Evolutionary conservation across 2,888 invertebrate species (phyloP).

Genomic region (Crioceris asparagi): DNA sequence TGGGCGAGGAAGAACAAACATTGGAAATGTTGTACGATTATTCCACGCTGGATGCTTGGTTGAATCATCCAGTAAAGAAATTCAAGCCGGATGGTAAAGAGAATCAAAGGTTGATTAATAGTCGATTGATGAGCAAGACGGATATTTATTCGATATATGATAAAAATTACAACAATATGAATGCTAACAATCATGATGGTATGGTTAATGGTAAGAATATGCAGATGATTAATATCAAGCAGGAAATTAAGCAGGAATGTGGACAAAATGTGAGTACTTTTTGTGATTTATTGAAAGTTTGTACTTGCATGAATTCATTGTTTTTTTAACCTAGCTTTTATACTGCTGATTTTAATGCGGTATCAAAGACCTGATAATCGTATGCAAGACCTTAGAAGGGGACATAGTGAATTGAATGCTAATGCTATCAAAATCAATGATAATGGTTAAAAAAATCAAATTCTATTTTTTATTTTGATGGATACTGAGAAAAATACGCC

Average conservation of each 20-base stretch:
- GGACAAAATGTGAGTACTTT: conserved; percentile 29
- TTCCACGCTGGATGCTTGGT: conserved; percentile 73
- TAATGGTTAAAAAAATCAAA: no score
- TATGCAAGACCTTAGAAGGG: no score
- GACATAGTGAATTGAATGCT: no score
- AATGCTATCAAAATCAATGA: no score
- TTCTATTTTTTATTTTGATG: no score
- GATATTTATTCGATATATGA: conserved; percentile 36
- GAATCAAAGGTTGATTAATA: conserved; percentile 35
- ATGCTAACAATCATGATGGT: conserved; percentile 9
- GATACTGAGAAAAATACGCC: no score
- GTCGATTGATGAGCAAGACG: conserved; percentile 30
- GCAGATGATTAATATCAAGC: conserved; percentile 26
- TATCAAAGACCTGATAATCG: no score
- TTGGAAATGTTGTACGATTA: conserved; percentile 83
- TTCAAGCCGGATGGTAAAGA: conserved; percentile 55
- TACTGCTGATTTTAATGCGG: no score
- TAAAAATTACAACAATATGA: conserved; percentile 26
- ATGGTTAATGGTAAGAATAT: conserved; percentile 13
- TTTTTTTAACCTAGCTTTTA: no score
- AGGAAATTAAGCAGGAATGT: conserved; percentile 53
- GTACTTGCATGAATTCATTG: no score
- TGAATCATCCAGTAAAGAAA: conserved; percentile 84
- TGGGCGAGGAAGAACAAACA: conserved; percentile 70
- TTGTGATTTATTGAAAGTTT: no score